A percentile compares a stretch with the other conserved stretches of the same genome.
These are phyloP conservation scores for Paedocypris sp. DNA, from an alignment of 2,113 vertebrate genomes.

Conservation along the genomic window DNA sequence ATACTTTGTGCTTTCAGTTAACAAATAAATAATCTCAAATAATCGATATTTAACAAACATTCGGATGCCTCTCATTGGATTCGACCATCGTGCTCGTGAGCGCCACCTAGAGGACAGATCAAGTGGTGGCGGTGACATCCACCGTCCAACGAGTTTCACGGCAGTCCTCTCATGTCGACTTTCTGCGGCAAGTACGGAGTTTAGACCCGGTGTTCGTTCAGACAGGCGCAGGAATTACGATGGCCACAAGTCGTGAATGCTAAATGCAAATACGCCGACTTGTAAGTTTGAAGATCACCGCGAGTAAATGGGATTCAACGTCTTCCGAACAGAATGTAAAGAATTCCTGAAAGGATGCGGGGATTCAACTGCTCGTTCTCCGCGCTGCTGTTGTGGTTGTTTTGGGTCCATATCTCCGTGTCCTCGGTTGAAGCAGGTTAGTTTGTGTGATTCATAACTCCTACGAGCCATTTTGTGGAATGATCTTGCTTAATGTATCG, in stretches of 20 bases:
- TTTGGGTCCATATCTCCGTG: slow-evolving; percentile 50
- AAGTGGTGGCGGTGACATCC: neutral
- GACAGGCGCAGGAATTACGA: slow-evolving; percentile 18
- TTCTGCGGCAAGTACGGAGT: slow-evolving; percentile 38
- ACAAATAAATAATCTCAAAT: neutral
- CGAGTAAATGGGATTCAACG: slow-evolving; percentile 51
- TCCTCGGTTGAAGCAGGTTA: slow-evolving; percentile 59
- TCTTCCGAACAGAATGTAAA: slow-evolving; percentile 58
- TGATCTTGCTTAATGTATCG: neutral
- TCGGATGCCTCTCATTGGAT: neutral
- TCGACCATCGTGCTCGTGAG: neutral
- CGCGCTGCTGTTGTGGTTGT: slow-evolving; percentile 50
- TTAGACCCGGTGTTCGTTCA: slow-evolving; percentile 25
- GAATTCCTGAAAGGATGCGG: slow-evolving; percentile 54
- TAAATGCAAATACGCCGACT: slow-evolving; percentile 39
- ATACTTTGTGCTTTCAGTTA: too few relatives aligned
- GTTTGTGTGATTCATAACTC: slow-evolving; percentile 45
- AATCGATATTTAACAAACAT: neutral
- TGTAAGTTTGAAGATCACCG: slow-evolving; percentile 35
- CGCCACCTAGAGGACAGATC: neutral
- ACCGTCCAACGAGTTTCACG: neutral
- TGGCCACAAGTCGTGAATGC: slow-evolving; percentile 19
- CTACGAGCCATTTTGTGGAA: neutral
- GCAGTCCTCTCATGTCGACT: slow-evolving; percentile 20
- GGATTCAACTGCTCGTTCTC: slow-evolving; percentile 45